Evolutionary conservation across 2,888 invertebrate genomes (phyloP).

Genomic region (Cacoxenus indagator): DNA sequence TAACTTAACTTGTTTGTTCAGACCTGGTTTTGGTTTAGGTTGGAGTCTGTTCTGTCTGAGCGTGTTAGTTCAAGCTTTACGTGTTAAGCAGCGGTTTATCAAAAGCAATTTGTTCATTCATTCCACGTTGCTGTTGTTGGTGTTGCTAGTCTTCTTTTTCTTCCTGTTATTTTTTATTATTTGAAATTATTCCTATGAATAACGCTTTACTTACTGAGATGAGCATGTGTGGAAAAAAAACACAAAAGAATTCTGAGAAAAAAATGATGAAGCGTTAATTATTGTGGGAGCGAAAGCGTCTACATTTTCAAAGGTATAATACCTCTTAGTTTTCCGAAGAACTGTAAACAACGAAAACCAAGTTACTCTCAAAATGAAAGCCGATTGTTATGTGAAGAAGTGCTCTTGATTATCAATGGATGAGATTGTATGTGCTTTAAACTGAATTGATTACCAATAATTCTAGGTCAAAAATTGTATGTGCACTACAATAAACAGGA

Average conservation of each 20-base stretch:
- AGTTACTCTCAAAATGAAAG: too few species aligned
- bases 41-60: not conserved
- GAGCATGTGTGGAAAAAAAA: not conserved
- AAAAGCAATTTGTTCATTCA: not conserved
- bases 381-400: too few species aligned
- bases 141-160: not conserved
- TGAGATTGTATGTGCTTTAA: too few species aligned
- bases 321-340: not conserved
- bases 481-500: too few species aligned
- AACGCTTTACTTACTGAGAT: not conserved
- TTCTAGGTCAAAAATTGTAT: too few species aligned
- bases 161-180: not conserved
- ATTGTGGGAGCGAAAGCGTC: conserved; percentile 8
- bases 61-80: not conserved
- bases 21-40: not conserved
- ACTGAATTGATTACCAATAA: too few species aligned
- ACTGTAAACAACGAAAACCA: not conserved
- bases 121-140: not conserved
- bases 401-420: too few species aligned
- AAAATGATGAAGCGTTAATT: conserved; percentile 7
- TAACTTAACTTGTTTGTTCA: not conserved
- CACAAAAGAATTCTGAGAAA: not conserved
- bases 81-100: conserved; percentile 3
- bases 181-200: not conserved
- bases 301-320: not conserved